Evolutionary conservation across 92 coral and sea anemone genomes (phyloP), one percentile per base, ranked within the genome.

Genomic region (Siderastrea siderea): DNA sequence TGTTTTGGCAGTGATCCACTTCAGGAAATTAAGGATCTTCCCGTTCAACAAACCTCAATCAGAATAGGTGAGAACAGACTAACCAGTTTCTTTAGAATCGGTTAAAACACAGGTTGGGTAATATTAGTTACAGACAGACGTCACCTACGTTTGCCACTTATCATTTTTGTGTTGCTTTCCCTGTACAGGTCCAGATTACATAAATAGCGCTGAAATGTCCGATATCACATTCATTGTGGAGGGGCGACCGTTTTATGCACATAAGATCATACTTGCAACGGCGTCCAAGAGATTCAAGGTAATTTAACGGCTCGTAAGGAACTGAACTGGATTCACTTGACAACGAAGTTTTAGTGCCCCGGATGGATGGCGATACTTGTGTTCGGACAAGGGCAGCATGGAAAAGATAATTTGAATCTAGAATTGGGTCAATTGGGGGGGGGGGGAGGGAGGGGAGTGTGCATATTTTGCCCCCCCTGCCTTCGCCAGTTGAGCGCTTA

Each of bases 261-360:
- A 95, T 61, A 95, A 91, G 59, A 95, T 95, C 67, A 93, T 95
- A 5, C 86, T 95, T 4, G 96, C 98, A 11, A 91, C 98, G 2
- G 98, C 98, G 7, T 93, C 96, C 48, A 86, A 73, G 73, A 84
- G 90, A 60, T 95, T 95, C 53, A 95, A 93, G 96, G 98, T 95
- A 59, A 9, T 14, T 5, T 49, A 19, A 14, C 8, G 65, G 43
- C 11, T 1, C 47, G 11, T 26, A 6, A 63, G 68, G 38, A 26
- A 26, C 65, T 14, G 3, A 60, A 60, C 4, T 11, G 65, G 38
- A 26, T 26, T 26, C 38, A 26, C 38, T 26, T 26, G 38, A 26
- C 38, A 26, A 26, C 38, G 0, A 26, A 26, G 38, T 26, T 26
- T 26, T 26, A 26, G 38, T 26, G 38, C 38, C 38, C 38, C 0